phyloP scores from a whole-genome alignment of 2,113 vertebrate genomes.

The Antechinus stuartii region DNA sequence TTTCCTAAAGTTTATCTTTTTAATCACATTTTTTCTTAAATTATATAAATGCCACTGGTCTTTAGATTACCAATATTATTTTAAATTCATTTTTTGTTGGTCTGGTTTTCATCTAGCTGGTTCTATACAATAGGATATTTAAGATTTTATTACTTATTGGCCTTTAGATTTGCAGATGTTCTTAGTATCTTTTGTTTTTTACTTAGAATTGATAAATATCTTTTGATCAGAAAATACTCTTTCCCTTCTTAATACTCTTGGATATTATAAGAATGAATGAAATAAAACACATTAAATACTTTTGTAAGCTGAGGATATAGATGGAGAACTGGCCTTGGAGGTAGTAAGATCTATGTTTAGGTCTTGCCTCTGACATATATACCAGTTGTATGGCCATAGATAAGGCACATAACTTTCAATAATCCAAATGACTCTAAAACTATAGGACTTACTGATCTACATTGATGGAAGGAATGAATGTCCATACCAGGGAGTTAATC shows the following conservation, averaged over 20 bases:
- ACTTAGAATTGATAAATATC: background rate
- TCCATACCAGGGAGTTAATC: background rate
- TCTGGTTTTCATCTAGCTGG: background rate
- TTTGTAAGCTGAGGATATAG: background rate
- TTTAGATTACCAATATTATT: background rate
- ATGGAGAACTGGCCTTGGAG: background rate
- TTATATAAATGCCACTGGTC: background rate
- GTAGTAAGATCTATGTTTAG: background rate
- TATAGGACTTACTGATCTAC: background rate
- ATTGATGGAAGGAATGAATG: background rate
- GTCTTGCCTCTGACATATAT: background rate
- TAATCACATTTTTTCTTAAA: background rate
- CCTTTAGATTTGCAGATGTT: background rate
- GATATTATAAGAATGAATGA: background rate
- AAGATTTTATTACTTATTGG: background rate
- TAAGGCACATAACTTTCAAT: background rate
- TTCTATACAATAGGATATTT: background rate
- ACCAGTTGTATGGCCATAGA: background rate
- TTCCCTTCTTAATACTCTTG: background rate
- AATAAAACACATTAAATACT: background rate
- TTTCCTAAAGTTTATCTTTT: background rate
- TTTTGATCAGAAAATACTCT: background rate
- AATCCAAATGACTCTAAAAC: background rate
- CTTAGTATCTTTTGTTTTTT: background rate
- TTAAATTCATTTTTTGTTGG: conserved; percentile 47